Evolutionary conservation across 2,888 invertebrate genomes (phyloP).

Genomic region (Meiosimyza platycephala): DNA sequence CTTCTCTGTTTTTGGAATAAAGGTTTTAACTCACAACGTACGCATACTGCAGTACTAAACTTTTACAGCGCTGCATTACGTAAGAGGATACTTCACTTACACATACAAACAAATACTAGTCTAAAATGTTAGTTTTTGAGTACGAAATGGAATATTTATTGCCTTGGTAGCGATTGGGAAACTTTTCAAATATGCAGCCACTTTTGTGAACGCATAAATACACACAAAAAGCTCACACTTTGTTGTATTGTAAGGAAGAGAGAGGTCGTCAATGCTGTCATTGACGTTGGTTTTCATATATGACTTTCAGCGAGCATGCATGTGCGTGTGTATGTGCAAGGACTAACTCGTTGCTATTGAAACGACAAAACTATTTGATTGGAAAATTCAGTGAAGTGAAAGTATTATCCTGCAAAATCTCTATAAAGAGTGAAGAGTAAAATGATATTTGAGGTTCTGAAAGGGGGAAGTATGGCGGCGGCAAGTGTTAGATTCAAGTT

Average conservation of each 20-base stretch:
- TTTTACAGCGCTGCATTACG: too few species aligned
- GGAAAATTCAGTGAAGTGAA: conserved; percentile 59
- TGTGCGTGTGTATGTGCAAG: conserved; percentile 15
- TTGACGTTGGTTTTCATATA: conserved; percentile 13
- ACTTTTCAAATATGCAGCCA: conserved; percentile 60
- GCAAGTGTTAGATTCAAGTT: neutral
- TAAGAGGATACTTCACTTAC: neutral
- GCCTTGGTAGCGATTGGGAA: conserved; percentile 58
- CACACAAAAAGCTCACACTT: conserved; percentile 36
- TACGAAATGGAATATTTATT: conserved; percentile 60
- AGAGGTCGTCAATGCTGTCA: conserved; percentile 7
- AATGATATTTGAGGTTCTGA: neutral
- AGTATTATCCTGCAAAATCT: conserved; percentile 45
- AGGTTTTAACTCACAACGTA: too few species aligned
- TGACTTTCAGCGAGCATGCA: neutral
- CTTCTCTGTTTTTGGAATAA: too few species aligned
- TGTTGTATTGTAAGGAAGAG: conserved; percentile 35
- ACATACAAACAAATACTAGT: conserved; percentile 2
- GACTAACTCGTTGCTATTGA: conserved; percentile 27
- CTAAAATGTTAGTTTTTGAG: conserved; percentile 46
- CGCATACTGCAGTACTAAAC: too few species aligned
- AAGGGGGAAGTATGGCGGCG: neutral
- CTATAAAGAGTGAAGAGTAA: neutral
- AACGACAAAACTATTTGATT: conserved; percentile 57
- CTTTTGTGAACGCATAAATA: conserved; percentile 38